Evolutionary conservation across 1,140 invertebrate genomes (phyloP), one percentile per base, ranked within the genome.

Genomic region (Atopsyche davidsoni): DNA sequence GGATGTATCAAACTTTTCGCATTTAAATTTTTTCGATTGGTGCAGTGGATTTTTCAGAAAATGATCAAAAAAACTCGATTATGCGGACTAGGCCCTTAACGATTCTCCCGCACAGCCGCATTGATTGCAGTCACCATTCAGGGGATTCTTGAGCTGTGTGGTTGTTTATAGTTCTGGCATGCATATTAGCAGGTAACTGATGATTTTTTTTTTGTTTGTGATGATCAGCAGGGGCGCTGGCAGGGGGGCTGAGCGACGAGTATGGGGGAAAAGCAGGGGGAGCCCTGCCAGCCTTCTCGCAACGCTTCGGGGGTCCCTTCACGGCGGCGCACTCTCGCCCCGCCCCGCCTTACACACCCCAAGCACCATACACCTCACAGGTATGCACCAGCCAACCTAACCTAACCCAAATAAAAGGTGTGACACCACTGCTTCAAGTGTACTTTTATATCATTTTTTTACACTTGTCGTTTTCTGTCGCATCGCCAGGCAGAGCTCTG

Each of bases 291-390:
- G 49, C 55, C 24, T 56, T 56, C 35, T 51, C 48, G 9, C 55
- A 57, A 45, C 31, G 55, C 13, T 57, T 57, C 31, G 46, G 44
- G n/a, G 44, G 45, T 22, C 45, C 19, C 25, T 57, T 52, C 32
- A 16, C 45, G 11, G 2, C 45, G 13, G 28, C 50, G 2, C 55
- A 57, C 35, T 34, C 32, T 9, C 42, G 55, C 14, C 49, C 38
- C 3, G 21, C 45, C 2, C 34, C 48, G 16, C 18, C 36, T 3
- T 53, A 44, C 19, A 45, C 46, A 1, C 31, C 51, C 11, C 46
- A 51, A 19, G 36, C 46, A 16, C 3, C 51, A 1, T 57, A 57
- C 31, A 23, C 45, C 9, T 9, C 41, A 16, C 55, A 53, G 51
- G 55, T 57, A 22, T 18, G 36, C 24, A 28, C 6, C 24, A 28